phyloP scores from a whole-genome alignment of 2,888 invertebrate species.

The Phyllotreta cruciferae region DNA sequence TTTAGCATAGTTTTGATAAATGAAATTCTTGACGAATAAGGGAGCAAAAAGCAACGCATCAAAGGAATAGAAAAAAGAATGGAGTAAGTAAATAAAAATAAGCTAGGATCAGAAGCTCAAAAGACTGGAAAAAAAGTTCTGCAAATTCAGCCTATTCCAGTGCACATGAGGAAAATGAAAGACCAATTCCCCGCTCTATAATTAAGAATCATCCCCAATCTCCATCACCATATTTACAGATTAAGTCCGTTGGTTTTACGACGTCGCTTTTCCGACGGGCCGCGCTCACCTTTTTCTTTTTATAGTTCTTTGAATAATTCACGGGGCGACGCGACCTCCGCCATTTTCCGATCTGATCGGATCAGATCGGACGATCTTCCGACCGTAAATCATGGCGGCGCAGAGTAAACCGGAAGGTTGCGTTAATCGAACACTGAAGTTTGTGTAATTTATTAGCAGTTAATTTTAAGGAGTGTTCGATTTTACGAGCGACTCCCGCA shows the following conservation, averaged over 20 bases:
- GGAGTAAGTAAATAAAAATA: not conserved
- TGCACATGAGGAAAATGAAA: no score
- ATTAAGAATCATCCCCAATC: slow-evolving; percentile 1
- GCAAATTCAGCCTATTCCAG: no score
- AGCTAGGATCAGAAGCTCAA: not conserved
- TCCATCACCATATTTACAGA: no score
- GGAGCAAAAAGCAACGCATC: not conserved
- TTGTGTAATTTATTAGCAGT: slow-evolving; percentile 58
- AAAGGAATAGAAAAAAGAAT: no score
- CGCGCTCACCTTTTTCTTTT: not conserved
- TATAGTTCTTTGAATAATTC: slow-evolving; percentile 5
- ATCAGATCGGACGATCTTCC: slow-evolving; percentile 42
- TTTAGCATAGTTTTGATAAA: not conserved
- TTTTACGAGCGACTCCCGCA: slow-evolving; percentile 51
- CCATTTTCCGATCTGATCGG: slow-evolving; percentile 24
- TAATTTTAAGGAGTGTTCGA: slow-evolving; percentile 60
- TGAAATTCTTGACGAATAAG: not conserved
- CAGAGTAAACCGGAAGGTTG: slow-evolving; percentile 45
- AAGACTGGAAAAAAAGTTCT: no score
- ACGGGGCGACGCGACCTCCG: slow-evolving; percentile 14
- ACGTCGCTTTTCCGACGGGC: not conserved
- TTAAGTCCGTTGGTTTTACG: not conserved
- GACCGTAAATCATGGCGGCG: slow-evolving; percentile 47
- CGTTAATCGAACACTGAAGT: slow-evolving; percentile 34
- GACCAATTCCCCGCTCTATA: no score